Percentiles rank a stretch among this genome's conserved stretches.
These are phyloP conservation scores for Capreolus pygargus DNA, from an alignment of 2,113 vertebrate genomes.

Conservation along the genomic window DNA sequence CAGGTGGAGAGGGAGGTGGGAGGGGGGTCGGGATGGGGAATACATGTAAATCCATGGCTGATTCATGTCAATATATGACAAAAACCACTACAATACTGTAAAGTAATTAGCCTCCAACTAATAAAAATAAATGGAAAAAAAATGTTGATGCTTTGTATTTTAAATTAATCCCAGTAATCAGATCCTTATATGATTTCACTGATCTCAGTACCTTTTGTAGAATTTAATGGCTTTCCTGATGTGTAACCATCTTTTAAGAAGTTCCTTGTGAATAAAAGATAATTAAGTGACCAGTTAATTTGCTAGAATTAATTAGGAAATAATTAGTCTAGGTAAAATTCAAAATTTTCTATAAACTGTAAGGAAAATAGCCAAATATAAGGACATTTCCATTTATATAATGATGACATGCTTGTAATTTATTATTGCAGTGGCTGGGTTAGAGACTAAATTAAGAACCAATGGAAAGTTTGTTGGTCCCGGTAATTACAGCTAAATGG, in stretches of 20 bases:
- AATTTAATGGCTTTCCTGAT: slow-evolving; percentile 37
- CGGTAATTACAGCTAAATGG: background rate
- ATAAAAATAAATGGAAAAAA: no score
- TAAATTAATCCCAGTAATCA: background rate
- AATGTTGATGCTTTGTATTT: slow-evolving; percentile 4
- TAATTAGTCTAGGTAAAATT: slow-evolving; percentile 20
- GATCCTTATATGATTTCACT: slow-evolving; percentile 2
- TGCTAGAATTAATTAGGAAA: background rate
- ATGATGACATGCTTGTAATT: slow-evolving; percentile 18
- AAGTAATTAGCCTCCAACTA: no score
- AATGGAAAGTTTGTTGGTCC: background rate
- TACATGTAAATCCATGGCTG: no score
- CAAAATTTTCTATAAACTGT: slow-evolving; percentile 37
- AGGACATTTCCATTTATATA: slow-evolving; percentile 11
- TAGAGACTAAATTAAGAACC: slow-evolving; percentile 14
- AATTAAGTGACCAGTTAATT: slow-evolving; percentile 33
- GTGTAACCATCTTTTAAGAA: background rate
- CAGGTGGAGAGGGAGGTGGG: no score
- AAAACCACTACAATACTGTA: no score
- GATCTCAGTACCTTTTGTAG: slow-evolving; percentile 11
- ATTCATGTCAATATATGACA: no score
- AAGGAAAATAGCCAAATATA: slow-evolving; percentile 30
- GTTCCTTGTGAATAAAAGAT: slow-evolving; percentile 4
- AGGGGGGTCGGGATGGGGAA: no score
- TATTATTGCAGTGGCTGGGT: background rate